phyloP scores from a whole-genome alignment of 2,113 vertebrate genomes.

The Trogon melanurus region DNA sequence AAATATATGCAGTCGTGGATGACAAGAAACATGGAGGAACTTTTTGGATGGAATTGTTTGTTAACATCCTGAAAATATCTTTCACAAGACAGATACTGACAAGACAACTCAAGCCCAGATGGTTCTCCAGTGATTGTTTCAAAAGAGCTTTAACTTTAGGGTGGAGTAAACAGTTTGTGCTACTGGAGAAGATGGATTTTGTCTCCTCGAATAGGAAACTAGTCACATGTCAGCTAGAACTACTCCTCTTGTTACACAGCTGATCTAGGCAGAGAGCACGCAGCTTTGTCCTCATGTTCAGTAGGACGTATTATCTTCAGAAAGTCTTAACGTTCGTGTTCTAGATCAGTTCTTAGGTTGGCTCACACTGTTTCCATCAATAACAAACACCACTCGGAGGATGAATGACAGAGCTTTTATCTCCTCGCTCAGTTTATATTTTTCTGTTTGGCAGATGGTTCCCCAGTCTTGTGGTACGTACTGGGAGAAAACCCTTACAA shows the following conservation, averaged over 20 bases:
- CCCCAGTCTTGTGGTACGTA: neutral
- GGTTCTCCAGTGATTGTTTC: slow-evolving; percentile 22
- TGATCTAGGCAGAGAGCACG: neutral
- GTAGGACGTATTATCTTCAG: neutral
- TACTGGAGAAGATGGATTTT: slow-evolving; percentile 15
- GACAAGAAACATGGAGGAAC: slow-evolving; percentile 29
- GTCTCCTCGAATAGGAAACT: slow-evolving; percentile 18
- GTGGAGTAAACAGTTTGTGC: slow-evolving; percentile 14
- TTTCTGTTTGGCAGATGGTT: neutral
- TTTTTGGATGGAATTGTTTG: slow-evolving; percentile 28
- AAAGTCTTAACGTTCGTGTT: neutral
- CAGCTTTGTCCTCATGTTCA: neutral
- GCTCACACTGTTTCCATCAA: neutral
- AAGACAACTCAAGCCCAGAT: slow-evolving; percentile 52
- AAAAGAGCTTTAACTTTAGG: neutral
- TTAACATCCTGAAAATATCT: slow-evolving; percentile 47
- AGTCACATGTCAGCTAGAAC: neutral
- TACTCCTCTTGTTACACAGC: neutral
- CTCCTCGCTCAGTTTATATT: neutral
- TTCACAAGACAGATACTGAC: slow-evolving; percentile 25
- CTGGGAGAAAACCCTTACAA: neutral
- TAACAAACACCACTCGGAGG: neutral
- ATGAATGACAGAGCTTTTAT: neutral
- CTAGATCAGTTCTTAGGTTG: neutral
- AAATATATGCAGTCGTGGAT: slow-evolving; percentile 20